These are phyloP conservation scores for Gallinago jamesoni DNA, from an alignment of 2,113 vertebrate genomes.

Conservation along the genomic window DNA sequence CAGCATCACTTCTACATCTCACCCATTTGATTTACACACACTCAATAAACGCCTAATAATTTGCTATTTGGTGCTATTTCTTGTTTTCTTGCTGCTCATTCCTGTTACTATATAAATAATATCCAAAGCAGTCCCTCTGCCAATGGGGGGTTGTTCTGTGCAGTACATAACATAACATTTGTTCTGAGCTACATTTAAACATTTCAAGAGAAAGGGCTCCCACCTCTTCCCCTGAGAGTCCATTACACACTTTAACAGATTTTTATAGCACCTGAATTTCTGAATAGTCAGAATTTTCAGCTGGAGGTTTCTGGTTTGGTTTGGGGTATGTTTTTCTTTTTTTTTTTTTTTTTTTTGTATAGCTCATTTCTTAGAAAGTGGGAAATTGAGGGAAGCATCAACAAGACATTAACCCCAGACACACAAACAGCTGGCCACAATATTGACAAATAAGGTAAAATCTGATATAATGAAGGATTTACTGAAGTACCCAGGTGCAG, in stretches of 20 bases:
- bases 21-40: neutral
- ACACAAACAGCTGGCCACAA: neutral
- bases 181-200: neutral
- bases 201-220: neutral
- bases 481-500: neutral
- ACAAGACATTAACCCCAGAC: neutral
- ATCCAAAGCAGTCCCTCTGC: neutral
- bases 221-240: neutral
- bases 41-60: neutral
- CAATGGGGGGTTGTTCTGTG: accelerated
- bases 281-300: neutral
- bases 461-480: neutral
- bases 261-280: neutral
- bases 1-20: neutral
- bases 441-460: neutral
- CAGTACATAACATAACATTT: neutral
- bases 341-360: neutral
- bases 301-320: neutral
- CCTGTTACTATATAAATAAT: neutral
- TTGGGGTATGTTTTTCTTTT: neutral
- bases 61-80: neutral
- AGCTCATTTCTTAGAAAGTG: neutral
- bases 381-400: neutral
- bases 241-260: neutral
- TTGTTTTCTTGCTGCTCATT: neutral